phyloP scores from a whole-genome alignment of 2,797 vertebrate genomes.

The Crypturellus tataupa region DNA sequence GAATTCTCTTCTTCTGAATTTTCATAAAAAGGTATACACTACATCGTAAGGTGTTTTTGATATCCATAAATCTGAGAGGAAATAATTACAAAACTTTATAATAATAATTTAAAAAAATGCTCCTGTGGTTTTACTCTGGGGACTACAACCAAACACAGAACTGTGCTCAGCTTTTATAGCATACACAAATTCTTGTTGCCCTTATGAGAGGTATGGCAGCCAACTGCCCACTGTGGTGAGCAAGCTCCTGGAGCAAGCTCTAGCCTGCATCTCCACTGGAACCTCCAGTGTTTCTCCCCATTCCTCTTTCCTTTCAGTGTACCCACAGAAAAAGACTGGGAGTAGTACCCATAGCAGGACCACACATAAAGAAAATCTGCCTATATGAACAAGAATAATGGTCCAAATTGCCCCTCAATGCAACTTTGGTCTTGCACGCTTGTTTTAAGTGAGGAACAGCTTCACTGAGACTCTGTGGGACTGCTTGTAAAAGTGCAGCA shows the following conservation, averaged over 20 bases:
- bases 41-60: background rate
- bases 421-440: background rate
- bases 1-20: background rate
- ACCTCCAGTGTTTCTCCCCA: background rate
- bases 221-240: rapidly evolving
- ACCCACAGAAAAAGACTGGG: background rate
- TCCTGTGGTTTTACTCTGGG: background rate
- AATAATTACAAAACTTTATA: background rate
- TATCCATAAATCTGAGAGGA: background rate
- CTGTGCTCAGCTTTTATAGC: background rate
- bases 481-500: background rate
- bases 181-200: background rate
- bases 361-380: background rate
- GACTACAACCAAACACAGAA: background rate
- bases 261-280: background rate
- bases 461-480: background rate
- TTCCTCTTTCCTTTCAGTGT: background rate
- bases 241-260: background rate
- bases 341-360: background rate
- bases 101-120: background rate
- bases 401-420: background rate
- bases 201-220: background rate
- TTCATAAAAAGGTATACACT: background rate
- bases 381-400: background rate
- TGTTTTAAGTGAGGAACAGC: background rate